Evolutionary conservation across 2,113 vertebrate species (phyloP), one percentile per base, ranked within the genome.

Genomic region (Urocynchramus pylzowi): DNA sequence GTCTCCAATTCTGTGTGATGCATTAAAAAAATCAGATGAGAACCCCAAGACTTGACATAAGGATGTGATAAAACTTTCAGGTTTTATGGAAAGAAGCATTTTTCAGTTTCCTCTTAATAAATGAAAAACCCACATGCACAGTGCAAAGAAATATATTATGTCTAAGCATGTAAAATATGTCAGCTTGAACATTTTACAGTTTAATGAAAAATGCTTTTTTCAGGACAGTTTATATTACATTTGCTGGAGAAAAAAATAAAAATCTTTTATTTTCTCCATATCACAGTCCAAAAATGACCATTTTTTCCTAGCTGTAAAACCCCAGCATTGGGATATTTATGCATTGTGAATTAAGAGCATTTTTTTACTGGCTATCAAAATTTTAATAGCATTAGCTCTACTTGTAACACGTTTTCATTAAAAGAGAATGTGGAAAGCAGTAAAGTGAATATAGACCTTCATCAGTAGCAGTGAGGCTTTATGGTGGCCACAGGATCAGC

Each of bases 41-140:
- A 85, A 93, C 91, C 80, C 70, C 90, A 91, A 71, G 74, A 89
- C 45, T 8, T 95, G 92, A 95, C 74, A 77, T 79, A 77, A 87
- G 68, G 93, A 94, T 75, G 65, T 67, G 77, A 92, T 89, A 89
- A 93, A 96, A 60, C 74, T 45, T 89, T 30, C 35, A 20, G 59
- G 23, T 94, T 93, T 95, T 91, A 84, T 82, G 70, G 53, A 60
- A 92, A 69, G 56, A 52, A 87, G 41, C 53, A 54, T 91, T 95
- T 91, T 92, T 75, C 81, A 42, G 84, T 92, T 93, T 89, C 81
- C 81, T 76, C 61, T 76, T 87, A 65, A n/a, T 49, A 94, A 96
- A 97, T 71, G 52, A 75, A 70, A 95, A 94, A 33, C 84, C 90
- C 45, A 54, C 33, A 87, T 6, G 42, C 70, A 71, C 61, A 76